Percentiles rank a stretch among this genome's conserved stretches.
Evolutionary conservation across 2,113 vertebrate genomes (phyloP).

Genomic region (Pseudopodoces humilis): DNA sequence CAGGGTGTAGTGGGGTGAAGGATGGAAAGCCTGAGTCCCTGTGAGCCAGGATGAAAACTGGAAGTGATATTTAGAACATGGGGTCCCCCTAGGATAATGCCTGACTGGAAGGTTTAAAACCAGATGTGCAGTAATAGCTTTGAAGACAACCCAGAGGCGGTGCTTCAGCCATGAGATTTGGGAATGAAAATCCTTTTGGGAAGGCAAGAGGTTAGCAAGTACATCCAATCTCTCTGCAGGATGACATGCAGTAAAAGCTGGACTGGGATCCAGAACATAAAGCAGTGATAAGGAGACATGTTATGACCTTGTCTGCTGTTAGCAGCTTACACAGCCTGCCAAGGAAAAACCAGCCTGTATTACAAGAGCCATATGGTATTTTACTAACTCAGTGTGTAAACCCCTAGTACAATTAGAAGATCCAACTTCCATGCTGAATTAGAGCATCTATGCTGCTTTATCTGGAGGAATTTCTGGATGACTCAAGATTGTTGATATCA

Average conservation of each 20-base stretch:
- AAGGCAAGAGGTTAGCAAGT: neutral
- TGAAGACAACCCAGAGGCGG: neutral
- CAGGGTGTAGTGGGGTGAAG: neutral
- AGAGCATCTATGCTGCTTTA: neutral
- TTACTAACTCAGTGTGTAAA: slow-evolving; percentile 34
- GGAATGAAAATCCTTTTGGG: neutral
- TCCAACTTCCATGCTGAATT: slow-evolving; percentile 24
- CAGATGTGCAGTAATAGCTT: neutral
- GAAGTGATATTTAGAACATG: neutral
- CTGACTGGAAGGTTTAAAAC: neutral
- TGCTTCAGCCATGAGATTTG: neutral
- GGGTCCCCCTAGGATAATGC: neutral
- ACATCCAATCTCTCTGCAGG: neutral
- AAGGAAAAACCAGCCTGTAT: slow-evolving; percentile 23
- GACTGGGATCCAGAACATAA: neutral
- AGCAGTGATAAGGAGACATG: slow-evolving; percentile 4
- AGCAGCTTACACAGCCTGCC: slow-evolving; percentile 49
- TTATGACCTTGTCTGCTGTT: slow-evolving; percentile 58
- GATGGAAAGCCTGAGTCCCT: neutral
- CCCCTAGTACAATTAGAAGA: slow-evolving; percentile 66
- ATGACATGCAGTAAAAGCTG: neutral
- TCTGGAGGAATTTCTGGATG: neutral
- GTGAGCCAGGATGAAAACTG: neutral
- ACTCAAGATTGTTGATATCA: neutral
- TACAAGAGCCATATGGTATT: slow-evolving; percentile 53